Percentiles rank a stretch among this genome's conserved stretches.
Conservation (phyloP, 1,140 invertebrate species). For the Neodiprion virginianus region DNA sequence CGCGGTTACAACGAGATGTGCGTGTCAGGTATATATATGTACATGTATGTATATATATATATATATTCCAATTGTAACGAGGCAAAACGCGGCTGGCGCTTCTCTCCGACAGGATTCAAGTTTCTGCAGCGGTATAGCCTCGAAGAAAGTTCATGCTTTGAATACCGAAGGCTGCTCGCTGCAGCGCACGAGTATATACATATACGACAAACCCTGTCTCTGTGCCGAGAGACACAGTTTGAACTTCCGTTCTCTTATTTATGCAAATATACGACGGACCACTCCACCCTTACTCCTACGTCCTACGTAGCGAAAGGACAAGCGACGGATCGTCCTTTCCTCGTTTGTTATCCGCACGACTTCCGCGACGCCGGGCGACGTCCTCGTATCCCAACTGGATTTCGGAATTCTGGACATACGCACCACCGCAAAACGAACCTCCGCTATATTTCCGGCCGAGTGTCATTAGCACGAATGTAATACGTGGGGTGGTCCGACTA, state of each 20-base stretch:
- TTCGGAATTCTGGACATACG: too few species aligned
- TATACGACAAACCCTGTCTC: background rate
- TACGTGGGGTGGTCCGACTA: too few species aligned
- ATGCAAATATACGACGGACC: background rate
- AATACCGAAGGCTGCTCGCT: slow-evolving; percentile 24
- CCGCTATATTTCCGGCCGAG: background rate
- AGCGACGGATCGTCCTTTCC: too few species aligned
- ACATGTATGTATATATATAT: background rate
- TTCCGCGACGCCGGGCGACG: too few species aligned
- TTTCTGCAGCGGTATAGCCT: slow-evolving; percentile 8
- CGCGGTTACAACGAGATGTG: slow-evolving; percentile 22
- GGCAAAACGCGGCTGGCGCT: slow-evolving; percentile 26
- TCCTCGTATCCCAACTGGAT: too few species aligned
- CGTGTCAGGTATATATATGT: background rate
- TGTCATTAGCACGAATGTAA: too few species aligned
- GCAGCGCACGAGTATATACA: background rate
- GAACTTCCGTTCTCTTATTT: slow-evolving; percentile 5
- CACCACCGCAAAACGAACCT: background rate
- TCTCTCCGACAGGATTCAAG: background rate
- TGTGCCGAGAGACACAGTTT: background rate
- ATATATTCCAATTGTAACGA: slow-evolving; percentile 38
- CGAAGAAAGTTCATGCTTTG: slow-evolving; percentile 22
- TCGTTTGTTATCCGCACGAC: too few species aligned
- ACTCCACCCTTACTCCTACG: too few species aligned
- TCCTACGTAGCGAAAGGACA: too few species aligned